These are phyloP conservation scores for Malachius bipustulatus DNA, from an alignment of 2,888 invertebrate species.

Conservation along the genomic window DNA sequence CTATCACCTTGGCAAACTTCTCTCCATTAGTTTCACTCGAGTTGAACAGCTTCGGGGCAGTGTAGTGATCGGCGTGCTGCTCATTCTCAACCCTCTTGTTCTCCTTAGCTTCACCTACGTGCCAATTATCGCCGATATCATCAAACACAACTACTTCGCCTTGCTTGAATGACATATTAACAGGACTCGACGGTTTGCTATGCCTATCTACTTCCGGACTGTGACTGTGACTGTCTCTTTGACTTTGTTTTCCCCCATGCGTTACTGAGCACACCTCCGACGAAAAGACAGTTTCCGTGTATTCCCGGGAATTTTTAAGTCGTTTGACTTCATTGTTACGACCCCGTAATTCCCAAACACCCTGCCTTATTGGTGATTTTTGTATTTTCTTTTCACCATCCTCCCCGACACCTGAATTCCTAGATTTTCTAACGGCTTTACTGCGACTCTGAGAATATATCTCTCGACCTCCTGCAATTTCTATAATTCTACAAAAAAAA, in stretches of 20 bases:
- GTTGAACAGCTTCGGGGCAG: conserved; percentile 27
- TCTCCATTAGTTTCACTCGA: conserved; percentile 30
- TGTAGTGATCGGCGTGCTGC: conserved; percentile 26
- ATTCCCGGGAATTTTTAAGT: conserved; percentile 39
- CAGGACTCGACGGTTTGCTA: conserved; percentile 42
- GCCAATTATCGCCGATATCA: conserved; percentile 75
- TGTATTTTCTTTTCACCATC: conserved; percentile 37
- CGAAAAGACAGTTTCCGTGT: conserved; percentile 50
- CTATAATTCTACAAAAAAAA: conserved; percentile 46
- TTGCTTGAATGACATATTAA: conserved; percentile 52
- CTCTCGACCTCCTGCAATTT: conserved; percentile 73
- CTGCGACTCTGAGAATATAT: conserved; percentile 72
- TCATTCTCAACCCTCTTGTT: conserved; percentile 20
- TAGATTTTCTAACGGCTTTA: conserved; percentile 61
- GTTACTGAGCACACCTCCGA: conserved; percentile 49
- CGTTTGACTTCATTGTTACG: conserved; percentile 35
- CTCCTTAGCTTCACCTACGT: conserved; percentile 39
- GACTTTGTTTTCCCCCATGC: conserved; percentile 31
- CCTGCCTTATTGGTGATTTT: conserved; percentile 42
- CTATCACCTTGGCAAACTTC: conserved; percentile 56
- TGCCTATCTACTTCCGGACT: conserved; percentile 31
- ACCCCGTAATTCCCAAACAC: conserved; percentile 47
- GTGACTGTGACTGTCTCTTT: conserved; percentile 26
- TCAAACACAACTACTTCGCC: conserved; percentile 79
- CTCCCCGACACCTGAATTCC: conserved; percentile 36